A percentile compares a stretch with the other conserved stretches of the same genome.
phyloP scores from a whole-genome alignment of 2,888 invertebrate genomes.

The Coelopa pilipes region DNA sequence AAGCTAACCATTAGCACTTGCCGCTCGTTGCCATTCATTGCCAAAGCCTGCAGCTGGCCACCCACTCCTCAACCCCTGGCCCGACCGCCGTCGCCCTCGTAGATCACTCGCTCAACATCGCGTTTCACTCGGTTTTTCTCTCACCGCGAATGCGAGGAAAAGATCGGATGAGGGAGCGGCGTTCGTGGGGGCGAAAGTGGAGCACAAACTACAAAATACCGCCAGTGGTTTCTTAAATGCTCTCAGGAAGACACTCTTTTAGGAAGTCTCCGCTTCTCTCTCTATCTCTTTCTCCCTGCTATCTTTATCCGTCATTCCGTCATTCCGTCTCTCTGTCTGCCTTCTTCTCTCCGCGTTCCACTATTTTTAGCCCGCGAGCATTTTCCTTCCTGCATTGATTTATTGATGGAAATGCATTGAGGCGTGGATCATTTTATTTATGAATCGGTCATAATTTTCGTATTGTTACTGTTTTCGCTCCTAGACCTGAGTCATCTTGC shows the following conservation, averaged over 20 bases:
- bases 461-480: not conserved
- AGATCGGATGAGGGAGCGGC: too few relatives aligned
- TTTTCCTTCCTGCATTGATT: constrained; percentile 21
- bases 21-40: constrained; percentile 5
- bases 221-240: not conserved
- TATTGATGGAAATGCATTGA: constrained; percentile 20
- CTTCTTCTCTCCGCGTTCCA: too few relatives aligned
- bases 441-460: not conserved
- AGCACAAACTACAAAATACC: constrained; percentile 14
- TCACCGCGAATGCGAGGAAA: not conserved
- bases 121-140: not conserved
- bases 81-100: not conserved
- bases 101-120: not conserved
- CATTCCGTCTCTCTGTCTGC: too few relatives aligned
- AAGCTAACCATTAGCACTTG: not conserved
- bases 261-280: not conserved
- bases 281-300: not conserved
- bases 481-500: not conserved
- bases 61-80: too few relatives aligned
- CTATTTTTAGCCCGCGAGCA: constrained; percentile 21
- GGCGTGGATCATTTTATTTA: not conserved
- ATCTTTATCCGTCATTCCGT: too few relatives aligned
- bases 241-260: not conserved
- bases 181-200: too few relatives aligned
- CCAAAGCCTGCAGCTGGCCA: not conserved